Conservation (phyloP, 2,888 invertebrate genomes). For the Anthoptus insignis region DNA sequence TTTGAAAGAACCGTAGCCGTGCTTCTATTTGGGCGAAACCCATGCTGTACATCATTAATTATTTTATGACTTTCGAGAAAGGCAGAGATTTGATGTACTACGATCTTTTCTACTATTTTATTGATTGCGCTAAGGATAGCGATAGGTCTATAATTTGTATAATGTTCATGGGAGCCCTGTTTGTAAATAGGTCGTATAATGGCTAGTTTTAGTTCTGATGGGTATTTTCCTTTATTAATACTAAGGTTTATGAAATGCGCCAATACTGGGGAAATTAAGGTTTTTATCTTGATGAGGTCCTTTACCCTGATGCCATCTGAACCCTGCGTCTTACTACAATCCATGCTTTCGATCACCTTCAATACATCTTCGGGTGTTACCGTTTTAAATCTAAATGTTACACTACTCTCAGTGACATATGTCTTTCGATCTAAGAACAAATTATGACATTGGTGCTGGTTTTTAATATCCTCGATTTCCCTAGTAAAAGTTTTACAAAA, state of each 20-base stretch:
- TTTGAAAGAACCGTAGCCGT: constrained; percentile 36
- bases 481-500: constrained; percentile 5
- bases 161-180: constrained; percentile 35
- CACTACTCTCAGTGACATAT: background rate
- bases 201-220: constrained; percentile 27
- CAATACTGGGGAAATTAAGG: too few species aligned
- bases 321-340: constrained; percentile 32
- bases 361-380: too few species aligned
- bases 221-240: constrained; percentile 11
- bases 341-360: constrained; percentile 17
- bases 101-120: constrained; percentile 35
- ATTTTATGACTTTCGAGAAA: constrained; percentile 31
- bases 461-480: constrained; percentile 7
- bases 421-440: constrained; percentile 8
- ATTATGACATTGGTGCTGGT: constrained; percentile 10
- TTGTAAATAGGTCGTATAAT: constrained; percentile 38
- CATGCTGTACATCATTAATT: constrained; percentile 29
- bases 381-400: constrained; percentile 9
- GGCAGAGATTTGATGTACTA: constrained; percentile 12
- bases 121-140: constrained; percentile 33
- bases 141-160: constrained; percentile 40
- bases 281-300: too few species aligned
- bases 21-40: constrained; percentile 37
- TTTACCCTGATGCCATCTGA: constrained; percentile 26
- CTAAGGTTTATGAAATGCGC: constrained; percentile 25